A percentile compares a stretch with the other conserved stretches of the same genome.
Conservation (phyloP, 2,113 vertebrate genomes). For the Eclectus roratus region DNA sequence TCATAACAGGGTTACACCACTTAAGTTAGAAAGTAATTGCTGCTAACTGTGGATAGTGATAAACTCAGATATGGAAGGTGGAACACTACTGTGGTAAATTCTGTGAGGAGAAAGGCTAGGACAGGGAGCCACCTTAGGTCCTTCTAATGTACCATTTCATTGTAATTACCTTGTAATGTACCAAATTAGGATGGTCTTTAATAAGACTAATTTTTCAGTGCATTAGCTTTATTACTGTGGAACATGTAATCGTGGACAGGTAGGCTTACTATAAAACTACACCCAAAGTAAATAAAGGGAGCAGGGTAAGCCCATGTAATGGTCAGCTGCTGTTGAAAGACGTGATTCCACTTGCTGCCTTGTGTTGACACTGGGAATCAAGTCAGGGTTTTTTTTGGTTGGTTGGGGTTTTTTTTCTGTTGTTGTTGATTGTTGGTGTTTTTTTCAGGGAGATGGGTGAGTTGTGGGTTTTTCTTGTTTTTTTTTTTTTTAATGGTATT, state of each 20-base stretch:
- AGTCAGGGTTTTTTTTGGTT: not conserved
- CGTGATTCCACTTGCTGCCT: not conserved
- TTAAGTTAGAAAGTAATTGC: not conserved
- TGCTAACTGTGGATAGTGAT: not conserved
- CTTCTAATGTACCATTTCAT: not conserved
- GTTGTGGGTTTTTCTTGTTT: not conserved
- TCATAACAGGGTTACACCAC: not conserved
- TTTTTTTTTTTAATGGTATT: not conserved
- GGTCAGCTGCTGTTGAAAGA: not conserved
- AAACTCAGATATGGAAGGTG: not conserved
- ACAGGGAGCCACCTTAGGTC: not conserved
- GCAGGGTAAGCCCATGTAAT: not conserved
- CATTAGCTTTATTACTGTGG: not conserved
- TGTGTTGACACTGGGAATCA: not conserved
- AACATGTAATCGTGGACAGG: slow-evolving; percentile 1
- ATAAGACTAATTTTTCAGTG: not conserved
- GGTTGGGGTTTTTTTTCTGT: too few relatives aligned
- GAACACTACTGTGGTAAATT: not conserved
- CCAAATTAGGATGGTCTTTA: not conserved
- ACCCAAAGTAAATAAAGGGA: not conserved
- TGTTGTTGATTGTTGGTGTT: not conserved
- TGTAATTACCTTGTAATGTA: not conserved
- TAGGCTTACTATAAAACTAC: not conserved
- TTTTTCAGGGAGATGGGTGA: not conserved
- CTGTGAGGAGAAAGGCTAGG: not conserved